A percentile compares a stretch with the other conserved stretches of the same genome.
Evolutionary conservation across 2,113 vertebrate genomes (phyloP).

Genomic region (Trematomus loennbergii): DNA sequence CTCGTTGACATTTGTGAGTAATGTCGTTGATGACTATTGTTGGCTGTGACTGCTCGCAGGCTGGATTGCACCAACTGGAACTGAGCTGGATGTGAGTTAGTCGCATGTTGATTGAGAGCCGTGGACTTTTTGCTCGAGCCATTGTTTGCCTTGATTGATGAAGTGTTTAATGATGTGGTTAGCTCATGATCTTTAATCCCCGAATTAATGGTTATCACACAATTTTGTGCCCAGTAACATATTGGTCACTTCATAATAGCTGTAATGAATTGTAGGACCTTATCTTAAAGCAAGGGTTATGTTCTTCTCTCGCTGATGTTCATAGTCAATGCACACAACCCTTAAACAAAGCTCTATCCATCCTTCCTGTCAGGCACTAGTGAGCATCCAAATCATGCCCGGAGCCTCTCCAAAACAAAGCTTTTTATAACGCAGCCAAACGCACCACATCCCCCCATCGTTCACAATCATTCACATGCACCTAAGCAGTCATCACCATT

Average conservation of each 20-base stretch:
- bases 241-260: conserved; percentile 26
- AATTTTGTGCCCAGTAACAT: conserved; percentile 6
- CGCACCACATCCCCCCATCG: conserved; percentile 36
- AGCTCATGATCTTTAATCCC: conserved; percentile 21
- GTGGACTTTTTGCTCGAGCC: conserved; percentile 21
- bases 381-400: conserved; percentile 40
- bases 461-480: conserved; percentile 47
- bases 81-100: conserved; percentile 44
- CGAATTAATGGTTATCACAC: conserved; percentile 11
- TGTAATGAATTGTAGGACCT: conserved; percentile 25
- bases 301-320: conserved; percentile 20
- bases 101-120: conserved; percentile 19
- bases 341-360: conserved; percentile 22
- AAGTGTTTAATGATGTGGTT: conserved; percentile 41
- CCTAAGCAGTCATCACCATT: conserved; percentile 53
- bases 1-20: conserved; percentile 43
- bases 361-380: conserved; percentile 41
- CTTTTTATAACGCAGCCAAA: conserved; percentile 43
- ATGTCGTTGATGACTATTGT: conserved; percentile 34
- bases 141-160: conserved; percentile 28
- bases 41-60: conserved; percentile 29
- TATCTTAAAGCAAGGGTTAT: conserved; percentile 21
- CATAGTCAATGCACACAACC: conserved; percentile 18
- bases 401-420: conserved; percentile 30
- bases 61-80: conserved; percentile 29